Percentiles rank a stretch among this genome's conserved stretches.
phyloP scores from a whole-genome alignment of 1,140 invertebrate species.

The Bactericera cockerelli region DNA sequence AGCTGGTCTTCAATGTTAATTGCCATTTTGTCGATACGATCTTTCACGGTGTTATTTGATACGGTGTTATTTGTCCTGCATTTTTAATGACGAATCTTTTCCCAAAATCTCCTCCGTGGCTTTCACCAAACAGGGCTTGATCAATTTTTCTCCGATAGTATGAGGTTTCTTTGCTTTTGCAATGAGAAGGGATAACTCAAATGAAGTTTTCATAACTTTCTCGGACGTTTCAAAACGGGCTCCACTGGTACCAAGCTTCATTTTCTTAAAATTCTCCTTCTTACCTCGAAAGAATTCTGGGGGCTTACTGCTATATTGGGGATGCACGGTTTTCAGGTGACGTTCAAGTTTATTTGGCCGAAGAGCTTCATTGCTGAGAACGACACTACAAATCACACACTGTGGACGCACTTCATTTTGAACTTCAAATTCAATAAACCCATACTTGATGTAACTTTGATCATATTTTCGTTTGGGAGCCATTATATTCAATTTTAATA shows the following conservation, averaged over 20 bases:
- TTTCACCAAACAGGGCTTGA: conserved; percentile 15
- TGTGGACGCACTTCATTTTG: conserved; percentile 19
- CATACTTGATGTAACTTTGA: conserved; percentile 17
- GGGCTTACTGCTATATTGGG: conserved; percentile 17
- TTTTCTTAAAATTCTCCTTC: conserved; percentile 21
- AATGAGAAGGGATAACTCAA: conserved; percentile 15
- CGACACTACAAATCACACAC: conserved; percentile 21
- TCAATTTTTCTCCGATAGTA: conserved; percentile 16
- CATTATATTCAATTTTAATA: no score
- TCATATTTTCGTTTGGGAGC: conserved; percentile 18
- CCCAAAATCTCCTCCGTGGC: no score
- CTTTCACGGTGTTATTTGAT: background rate
- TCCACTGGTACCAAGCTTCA: conserved; percentile 17
- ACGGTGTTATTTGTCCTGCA: conserved; percentile 10
- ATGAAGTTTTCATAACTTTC: conserved; percentile 19
- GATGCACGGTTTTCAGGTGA: conserved; percentile 21
- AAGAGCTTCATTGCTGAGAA: conserved; percentile 17
- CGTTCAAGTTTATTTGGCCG: conserved; percentile 20
- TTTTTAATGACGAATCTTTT: conserved; percentile 5
- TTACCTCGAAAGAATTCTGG: conserved; percentile 22
- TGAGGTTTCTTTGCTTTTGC: conserved; percentile 17
- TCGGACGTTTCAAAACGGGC: conserved; percentile 16
- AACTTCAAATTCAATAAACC: conserved; percentile 19
- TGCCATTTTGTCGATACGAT: background rate
- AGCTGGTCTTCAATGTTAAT: background rate